phyloP scores from a whole-genome alignment of 2,113 vertebrate genomes.

The Phrynosoma platyrhinos region DNA sequence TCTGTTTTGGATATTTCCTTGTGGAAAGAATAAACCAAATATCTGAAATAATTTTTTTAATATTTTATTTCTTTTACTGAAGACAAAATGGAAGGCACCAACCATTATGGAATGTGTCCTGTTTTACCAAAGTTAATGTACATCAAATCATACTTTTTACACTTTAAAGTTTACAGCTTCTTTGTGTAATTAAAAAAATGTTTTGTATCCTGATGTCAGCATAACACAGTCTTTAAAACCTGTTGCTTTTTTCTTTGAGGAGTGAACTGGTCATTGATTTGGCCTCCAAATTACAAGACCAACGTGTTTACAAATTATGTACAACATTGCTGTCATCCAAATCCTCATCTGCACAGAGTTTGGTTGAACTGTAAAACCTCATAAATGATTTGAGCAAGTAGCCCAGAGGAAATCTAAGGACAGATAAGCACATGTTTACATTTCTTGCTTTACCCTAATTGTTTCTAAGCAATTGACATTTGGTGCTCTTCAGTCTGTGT shows the following conservation, averaged over 20 bases:
- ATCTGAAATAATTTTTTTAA: too few relatives aligned
- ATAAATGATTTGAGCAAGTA: constrained; percentile 29
- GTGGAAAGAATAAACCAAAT: background rate
- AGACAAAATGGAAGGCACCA: too few relatives aligned
- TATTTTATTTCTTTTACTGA: too few relatives aligned
- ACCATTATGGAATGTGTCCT: too few relatives aligned
- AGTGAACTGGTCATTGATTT: constrained; percentile 15
- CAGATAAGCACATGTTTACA: constrained; percentile 32
- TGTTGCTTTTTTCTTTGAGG: background rate
- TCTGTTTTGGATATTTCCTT: background rate
- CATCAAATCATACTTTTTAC: too few relatives aligned
- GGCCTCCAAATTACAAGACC: constrained; percentile 4
- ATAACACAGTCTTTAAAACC: background rate
- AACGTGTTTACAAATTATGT: background rate
- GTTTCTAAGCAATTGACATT: constrained; percentile 54
- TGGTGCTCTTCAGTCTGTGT: constrained; percentile 45
- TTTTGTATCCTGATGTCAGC: background rate
- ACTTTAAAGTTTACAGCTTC: too few relatives aligned
- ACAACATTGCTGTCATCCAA: background rate
- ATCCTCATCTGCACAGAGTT: constrained; percentile 11
- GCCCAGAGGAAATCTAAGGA: constrained; percentile 26
- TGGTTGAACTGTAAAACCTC: constrained; percentile 1
- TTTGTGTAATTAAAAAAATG: too few relatives aligned
- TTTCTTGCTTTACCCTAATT: constrained; percentile 39
- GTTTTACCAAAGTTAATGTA: too few relatives aligned